Percentiles rank a stretch among this genome's conserved stretches.
phyloP scores from a whole-genome alignment of 2,113 vertebrate genomes.

The Plecotus auritus region DNA sequence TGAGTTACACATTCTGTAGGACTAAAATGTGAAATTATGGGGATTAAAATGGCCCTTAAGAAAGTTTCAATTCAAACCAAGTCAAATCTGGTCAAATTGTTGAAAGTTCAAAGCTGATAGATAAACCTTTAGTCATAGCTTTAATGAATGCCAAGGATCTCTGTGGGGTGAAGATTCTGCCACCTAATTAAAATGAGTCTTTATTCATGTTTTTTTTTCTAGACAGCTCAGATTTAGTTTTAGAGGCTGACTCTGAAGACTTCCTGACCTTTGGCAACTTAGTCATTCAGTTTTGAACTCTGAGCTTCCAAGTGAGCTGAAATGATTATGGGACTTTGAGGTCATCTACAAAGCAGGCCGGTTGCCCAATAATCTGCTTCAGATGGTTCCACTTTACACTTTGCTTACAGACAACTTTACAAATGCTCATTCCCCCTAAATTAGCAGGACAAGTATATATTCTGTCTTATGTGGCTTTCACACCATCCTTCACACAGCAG shows the following conservation, averaged over 20 bases:
- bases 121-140: neutral
- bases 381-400: neutral
- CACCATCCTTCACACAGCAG: neutral
- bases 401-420: neutral
- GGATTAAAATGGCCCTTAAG: neutral
- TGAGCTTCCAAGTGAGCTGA: neutral
- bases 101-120: slow-evolving; percentile 37
- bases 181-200: slow-evolving; percentile 37
- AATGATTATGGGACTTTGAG: neutral
- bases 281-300: neutral
- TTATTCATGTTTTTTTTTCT: neutral
- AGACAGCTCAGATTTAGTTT: slow-evolving; percentile 12
- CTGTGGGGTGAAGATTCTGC: neutral
- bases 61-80: slow-evolving; percentile 35
- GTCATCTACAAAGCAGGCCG: neutral
- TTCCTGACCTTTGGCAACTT: neutral
- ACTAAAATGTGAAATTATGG: neutral
- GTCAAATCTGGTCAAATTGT: neutral
- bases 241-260: slow-evolving; percentile 17
- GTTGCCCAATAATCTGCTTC: neutral
- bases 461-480: neutral
- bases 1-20: neutral
- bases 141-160: slow-evolving; percentile 11
- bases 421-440: neutral
- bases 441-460: neutral